Evolutionary conservation across 1,140 invertebrate genomes (phyloP), one percentile per base, ranked within the genome.

Genomic region (Ctenoplectra terminalis): DNA sequence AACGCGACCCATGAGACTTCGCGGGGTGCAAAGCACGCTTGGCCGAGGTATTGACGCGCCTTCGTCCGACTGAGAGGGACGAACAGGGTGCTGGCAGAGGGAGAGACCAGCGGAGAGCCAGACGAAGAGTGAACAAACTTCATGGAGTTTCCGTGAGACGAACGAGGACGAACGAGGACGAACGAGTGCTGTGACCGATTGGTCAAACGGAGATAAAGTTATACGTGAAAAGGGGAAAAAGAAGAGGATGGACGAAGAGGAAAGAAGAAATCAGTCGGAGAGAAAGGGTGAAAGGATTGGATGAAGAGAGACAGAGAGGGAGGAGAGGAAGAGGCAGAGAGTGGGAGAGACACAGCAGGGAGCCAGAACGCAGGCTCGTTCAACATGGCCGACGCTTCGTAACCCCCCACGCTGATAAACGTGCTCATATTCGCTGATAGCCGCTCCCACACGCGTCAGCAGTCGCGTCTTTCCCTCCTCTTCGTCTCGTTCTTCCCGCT

Each of bases 331-430:
- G 52, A 29, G 60, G 37, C 81, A 86, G 85, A 84, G 87, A 83
- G 88, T 81, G 81, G 43, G 37, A 86, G 80, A 87, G 76, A 75
- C 58, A 75, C 69, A 77, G 84, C 81, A 84, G 82, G 83, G 87
- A 83, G 81, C 81, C 54, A 91, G 81, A 87, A 91, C 90, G 90
- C 90, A 91, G 90, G 88, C 89, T 87, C 89, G 88, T 90, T 87
- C 90, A 91, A 90, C 88, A 91, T 91, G 90, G 90, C 90, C 90
- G 90, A 88, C 88, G 85, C 82, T 87, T 82, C 89, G 81, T 78
- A 77, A 70, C 67, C 88, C 82, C 85, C 81, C 84, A 75, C 83
- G 78, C 79, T 78, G 63, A 75, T 76, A 82, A 77, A 82, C 74
- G 56, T 52, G 74, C 84, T 86, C 81, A 72, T 77, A 72, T 63